Evolutionary conservation across 2,888 invertebrate species (phyloP), one percentile per base, ranked within the genome.

Genomic region (Meloe dianella): DNA sequence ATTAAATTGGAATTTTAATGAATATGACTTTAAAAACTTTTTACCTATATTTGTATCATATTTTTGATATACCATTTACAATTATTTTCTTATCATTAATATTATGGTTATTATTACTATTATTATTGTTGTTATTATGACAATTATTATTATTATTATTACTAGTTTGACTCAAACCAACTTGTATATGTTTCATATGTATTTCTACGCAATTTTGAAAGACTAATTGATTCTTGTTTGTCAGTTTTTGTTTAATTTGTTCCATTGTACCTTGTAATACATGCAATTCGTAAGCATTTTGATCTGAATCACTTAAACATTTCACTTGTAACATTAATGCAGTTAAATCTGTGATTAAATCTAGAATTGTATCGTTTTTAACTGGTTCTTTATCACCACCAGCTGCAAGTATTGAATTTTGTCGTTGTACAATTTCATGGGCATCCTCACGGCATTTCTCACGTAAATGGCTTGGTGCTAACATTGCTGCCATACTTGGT

Each of bases 191-290:
- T 79, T 94, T 93, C 88, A 97, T 91, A 78, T 96, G 96, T 72
- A 95, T 92, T 84, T 97, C 97, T 7, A 98, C 93, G 82, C 90
- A 90, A 83, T 93, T 94, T 83, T 96, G 92, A 84, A 95, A 95
- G 56, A 91, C 86, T 74, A 89, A 88, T 75, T 92, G 89, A 84
- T 96, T 95, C 57, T 88, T 86, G 2, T 90, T 89, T 74, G 90
- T 90, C 64, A 96, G 83, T 78, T 92, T 91, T 67, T 90, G 87
- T 83, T 94, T 93, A 61, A 97, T 94, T 80, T 96, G 93, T 77
- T 93, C 92, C 86, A 97, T 91, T 51, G 97, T 95, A 22, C 95
- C 96, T 84, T 96, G 94, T 57, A 96, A 85, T 22, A 95, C 93
- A 83, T 93, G 92, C 63, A 97, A 86, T 81, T 97, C 96, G 84